phyloP scores from a whole-genome alignment of 1,140 invertebrate species.

The Euwallacea similis region DNA sequence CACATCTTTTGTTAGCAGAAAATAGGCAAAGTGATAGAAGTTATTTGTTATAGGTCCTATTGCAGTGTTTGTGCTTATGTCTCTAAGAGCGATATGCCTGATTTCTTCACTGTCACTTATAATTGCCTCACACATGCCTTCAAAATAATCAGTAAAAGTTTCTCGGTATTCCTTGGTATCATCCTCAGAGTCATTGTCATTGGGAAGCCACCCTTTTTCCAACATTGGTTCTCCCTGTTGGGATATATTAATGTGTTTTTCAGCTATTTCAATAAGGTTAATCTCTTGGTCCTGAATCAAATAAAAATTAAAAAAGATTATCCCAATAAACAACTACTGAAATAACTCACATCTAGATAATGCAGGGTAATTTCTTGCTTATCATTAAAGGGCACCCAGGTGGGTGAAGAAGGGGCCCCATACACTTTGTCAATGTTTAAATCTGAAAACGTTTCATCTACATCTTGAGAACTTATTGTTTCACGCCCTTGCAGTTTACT shows the following conservation, averaged over 20 bases:
- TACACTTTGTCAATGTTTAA: slow-evolving; percentile 49
- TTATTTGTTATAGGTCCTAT: slow-evolving; percentile 50
- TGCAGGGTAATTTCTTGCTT: slow-evolving; percentile 38
- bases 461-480: slow-evolving; percentile 44
- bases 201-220: slow-evolving; percentile 43
- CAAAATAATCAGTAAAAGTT: slow-evolving; percentile 45
- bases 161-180: slow-evolving; percentile 25
- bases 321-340: not conserved
- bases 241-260: slow-evolving; percentile 40
- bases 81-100: slow-evolving; percentile 42
- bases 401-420: slow-evolving; percentile 45
- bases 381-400: slow-evolving; percentile 46
- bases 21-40: slow-evolving; percentile 52
- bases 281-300: slow-evolving; percentile 47
- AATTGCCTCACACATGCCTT: slow-evolving; percentile 44
- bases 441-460: slow-evolving; percentile 47
- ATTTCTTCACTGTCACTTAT: slow-evolving; percentile 44
- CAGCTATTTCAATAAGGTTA: slow-evolving; percentile 46
- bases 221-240: slow-evolving; percentile 44
- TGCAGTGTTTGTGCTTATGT: slow-evolving; percentile 46
- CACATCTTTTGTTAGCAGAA: slow-evolving; percentile 48
- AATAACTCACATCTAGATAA: slow-evolving; percentile 37
- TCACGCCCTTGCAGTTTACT: slow-evolving; percentile 46
- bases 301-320: not conserved
- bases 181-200: slow-evolving; percentile 36